Conservation (phyloP, 2,888 invertebrate species). For the Auanema sp. region DNA sequence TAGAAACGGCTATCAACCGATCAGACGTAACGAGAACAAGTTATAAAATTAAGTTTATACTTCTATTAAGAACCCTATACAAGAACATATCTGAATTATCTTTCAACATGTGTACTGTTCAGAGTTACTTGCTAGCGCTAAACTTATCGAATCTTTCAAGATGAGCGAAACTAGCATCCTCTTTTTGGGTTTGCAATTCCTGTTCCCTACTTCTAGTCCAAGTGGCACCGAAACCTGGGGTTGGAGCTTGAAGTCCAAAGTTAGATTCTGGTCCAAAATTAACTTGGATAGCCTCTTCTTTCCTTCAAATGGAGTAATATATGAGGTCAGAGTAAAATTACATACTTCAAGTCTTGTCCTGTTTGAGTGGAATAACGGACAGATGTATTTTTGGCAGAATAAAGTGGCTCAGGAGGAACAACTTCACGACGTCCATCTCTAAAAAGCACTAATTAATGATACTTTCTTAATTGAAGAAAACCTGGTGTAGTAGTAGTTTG, state of each 20-base stretch:
- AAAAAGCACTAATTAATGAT: background rate
- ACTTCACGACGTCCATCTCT: constrained; percentile 83
- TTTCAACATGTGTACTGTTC: background rate
- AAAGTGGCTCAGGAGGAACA: constrained; percentile 70
- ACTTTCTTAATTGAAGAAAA: constrained; percentile 1
- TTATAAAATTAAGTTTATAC: too few relatives aligned
- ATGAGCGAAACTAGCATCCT: constrained; percentile 37
- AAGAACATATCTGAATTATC: too few relatives aligned
- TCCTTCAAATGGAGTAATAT: too few relatives aligned
- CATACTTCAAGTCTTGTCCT: background rate
- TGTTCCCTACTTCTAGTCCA: constrained; percentile 44
- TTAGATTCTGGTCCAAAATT: constrained; percentile 53
- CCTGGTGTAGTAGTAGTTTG: constrained; percentile 78
- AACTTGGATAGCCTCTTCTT: constrained; percentile 34
- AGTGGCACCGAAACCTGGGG: constrained; percentile 59
- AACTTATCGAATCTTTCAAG: constrained; percentile 48
- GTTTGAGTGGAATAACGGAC: constrained; percentile 1
- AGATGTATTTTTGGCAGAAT: constrained; percentile 24
- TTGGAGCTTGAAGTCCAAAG: constrained; percentile 59
- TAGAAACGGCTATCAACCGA: too few relatives aligned
- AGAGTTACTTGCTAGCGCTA: constrained; percentile 28
- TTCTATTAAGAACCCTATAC: too few relatives aligned
- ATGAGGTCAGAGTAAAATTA: background rate
- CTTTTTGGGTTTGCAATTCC: constrained; percentile 45
- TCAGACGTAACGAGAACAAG: too few relatives aligned